phyloP scores from a whole-genome alignment of 2,888 invertebrate species.

The Galerucella calmariensis region DNA sequence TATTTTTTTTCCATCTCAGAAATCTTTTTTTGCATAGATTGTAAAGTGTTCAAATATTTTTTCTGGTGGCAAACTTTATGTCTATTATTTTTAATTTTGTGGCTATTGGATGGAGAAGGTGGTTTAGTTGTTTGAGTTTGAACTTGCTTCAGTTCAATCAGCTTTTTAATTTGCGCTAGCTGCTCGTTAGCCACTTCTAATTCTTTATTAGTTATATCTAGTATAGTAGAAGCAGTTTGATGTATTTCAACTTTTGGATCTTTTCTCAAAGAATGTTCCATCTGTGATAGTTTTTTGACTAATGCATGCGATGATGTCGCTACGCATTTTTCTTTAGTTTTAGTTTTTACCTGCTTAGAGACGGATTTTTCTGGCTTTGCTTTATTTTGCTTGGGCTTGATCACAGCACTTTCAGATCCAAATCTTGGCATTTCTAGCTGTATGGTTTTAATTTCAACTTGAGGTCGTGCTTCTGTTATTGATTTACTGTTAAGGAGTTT shows the following conservation, averaged over 20 bases:
- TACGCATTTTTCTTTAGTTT: neutral
- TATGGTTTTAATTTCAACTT: conserved; percentile 39
- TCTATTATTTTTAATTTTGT: conserved; percentile 30
- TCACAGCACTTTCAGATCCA: conserved; percentile 40
- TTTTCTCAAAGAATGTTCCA: conserved; percentile 19
- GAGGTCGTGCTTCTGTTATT: conserved; percentile 15
- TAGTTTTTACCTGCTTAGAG: neutral
- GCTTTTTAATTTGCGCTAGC: conserved; percentile 28
- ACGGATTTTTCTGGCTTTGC: neutral
- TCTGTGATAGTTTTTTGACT: conserved; percentile 19
- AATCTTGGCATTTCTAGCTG: conserved; percentile 40
- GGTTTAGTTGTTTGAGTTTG: conserved; percentile 13
- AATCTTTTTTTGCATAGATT: conserved; percentile 51
- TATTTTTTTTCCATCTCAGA: conserved; percentile 54
- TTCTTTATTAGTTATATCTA: conserved; percentile 37
- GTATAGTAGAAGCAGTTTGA: conserved; percentile 24
- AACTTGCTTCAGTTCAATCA: conserved; percentile 27
- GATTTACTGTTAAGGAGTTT: conserved; percentile 1
- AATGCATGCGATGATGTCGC: conserved; percentile 4
- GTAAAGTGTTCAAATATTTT: conserved; percentile 51
- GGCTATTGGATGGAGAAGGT: conserved; percentile 7
- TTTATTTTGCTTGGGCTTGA: conserved; percentile 22
- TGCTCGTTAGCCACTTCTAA: conserved; percentile 35
- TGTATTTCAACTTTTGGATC: conserved; percentile 18
- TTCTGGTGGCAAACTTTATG: conserved; percentile 39